Percentiles rank a stretch among this genome's conserved stretches.
phyloP scores from a whole-genome alignment of 2,113 vertebrate species.

The Okapia johnstoni region DNA sequence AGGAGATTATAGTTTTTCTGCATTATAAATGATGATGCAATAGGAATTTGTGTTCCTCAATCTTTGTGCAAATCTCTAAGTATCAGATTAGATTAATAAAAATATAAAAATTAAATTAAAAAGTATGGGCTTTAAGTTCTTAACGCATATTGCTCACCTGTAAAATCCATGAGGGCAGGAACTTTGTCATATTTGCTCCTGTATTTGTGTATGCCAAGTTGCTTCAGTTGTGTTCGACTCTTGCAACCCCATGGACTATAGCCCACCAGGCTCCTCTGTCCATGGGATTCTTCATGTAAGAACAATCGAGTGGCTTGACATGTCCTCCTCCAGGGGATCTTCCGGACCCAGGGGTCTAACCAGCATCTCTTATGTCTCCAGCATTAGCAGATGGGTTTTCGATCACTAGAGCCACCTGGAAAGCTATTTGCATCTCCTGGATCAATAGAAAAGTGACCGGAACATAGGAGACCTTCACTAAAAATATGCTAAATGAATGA shows the following conservation, averaged over 20 bases:
- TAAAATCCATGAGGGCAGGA: not conserved
- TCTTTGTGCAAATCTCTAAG: not conserved
- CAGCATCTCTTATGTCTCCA: not conserved
- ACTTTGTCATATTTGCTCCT: not conserved
- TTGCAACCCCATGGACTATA: not conserved
- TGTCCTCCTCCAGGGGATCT: not conserved
- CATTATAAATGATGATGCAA: not conserved
- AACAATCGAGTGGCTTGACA: not conserved
- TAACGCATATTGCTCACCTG: not conserved
- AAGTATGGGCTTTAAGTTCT: not conserved
- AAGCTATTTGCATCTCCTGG: not conserved
- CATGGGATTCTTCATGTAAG: not conserved
- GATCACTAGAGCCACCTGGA: not conserved
- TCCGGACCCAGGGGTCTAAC: not conserved
- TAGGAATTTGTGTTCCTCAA: not conserved
- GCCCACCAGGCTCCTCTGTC: not conserved
- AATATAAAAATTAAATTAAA: not conserved
- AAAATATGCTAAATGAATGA: conserved; percentile 16
- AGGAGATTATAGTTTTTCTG: not conserved
- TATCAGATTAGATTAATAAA: conserved; percentile 1
- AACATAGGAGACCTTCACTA: not conserved
- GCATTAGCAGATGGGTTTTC: not conserved
- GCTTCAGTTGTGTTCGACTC: not conserved
- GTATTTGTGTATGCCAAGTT: not conserved
- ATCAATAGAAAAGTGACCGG: not conserved